Conservation (phyloP, 2,888 invertebrate genomes). For the Cosmia pyralina region DNA sequence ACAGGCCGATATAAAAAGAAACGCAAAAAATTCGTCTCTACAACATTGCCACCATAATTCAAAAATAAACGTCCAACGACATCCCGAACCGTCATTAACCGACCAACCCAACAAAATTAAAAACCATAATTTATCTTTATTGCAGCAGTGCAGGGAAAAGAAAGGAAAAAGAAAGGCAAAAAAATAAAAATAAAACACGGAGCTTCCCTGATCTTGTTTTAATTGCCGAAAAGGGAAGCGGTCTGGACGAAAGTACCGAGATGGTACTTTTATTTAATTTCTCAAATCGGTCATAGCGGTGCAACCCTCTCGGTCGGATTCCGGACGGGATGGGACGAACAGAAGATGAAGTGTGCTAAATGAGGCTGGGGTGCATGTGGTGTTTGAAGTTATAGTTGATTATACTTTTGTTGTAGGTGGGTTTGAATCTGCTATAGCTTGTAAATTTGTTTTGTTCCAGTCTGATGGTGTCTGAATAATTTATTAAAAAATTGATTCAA, state of each 20-base stretch:
- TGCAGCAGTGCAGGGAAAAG: slow-evolving; percentile 73
- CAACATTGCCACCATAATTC: slow-evolving; percentile 31
- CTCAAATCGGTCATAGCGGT: slow-evolving; percentile 70
- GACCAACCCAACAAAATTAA: slow-evolving; percentile 79
- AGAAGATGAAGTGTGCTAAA: slow-evolving; percentile 34
- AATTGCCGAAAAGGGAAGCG: slow-evolving; percentile 78
- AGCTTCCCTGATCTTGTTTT: slow-evolving; percentile 80
- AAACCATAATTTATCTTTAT: slow-evolving; percentile 87
- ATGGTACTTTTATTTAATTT: slow-evolving; percentile 76
- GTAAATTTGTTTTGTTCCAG: background rate
- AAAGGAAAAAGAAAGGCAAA: slow-evolving; percentile 65
- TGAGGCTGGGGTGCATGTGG: slow-evolving; percentile 22
- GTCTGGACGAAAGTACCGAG: slow-evolving; percentile 63
- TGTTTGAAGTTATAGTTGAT: slow-evolving; percentile 6
- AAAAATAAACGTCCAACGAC: slow-evolving; percentile 49
- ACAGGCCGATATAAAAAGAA: background rate
- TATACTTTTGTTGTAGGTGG: background rate
- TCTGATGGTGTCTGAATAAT: background rate
- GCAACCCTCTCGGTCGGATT: slow-evolving; percentile 63
- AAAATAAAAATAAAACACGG: slow-evolving; percentile 66
- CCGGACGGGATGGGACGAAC: slow-evolving; percentile 58
- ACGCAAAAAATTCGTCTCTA: slow-evolving; percentile 1
- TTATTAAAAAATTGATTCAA: background rate
- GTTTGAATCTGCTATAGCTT: background rate
- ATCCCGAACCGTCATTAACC: slow-evolving; percentile 58